Conservation (phyloP, 2,797 vertebrate genomes). For the Furcifer pardalis region DNA sequence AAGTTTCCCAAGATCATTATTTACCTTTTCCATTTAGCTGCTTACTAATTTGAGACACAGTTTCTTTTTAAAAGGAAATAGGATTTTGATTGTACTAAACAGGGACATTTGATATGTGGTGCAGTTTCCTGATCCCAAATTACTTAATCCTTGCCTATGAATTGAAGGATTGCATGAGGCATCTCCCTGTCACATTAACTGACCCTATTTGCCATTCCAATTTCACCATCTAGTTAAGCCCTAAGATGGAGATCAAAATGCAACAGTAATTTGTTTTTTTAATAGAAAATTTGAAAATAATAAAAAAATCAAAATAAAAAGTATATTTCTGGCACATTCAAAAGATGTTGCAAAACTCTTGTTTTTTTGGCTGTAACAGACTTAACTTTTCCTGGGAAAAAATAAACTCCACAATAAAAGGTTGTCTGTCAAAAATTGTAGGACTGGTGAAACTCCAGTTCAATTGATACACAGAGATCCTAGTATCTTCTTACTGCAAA, state of each 20-base stretch:
- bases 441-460: too few species aligned
- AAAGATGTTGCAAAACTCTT: neutral
- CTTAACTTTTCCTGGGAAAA: neutral
- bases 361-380: neutral
- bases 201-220: too few species aligned
- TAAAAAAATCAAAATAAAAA: neutral
- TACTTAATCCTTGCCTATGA: too few species aligned
- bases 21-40: too few species aligned
- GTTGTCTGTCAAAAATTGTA: neutral
- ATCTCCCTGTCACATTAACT: too few species aligned
- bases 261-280: neutral
- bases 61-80: too few species aligned
- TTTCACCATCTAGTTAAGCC: neutral
- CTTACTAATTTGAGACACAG: too few species aligned
- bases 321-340: neutral
- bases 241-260: neutral
- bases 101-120: too few species aligned
- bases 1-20: too few species aligned
- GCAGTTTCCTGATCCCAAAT: too few species aligned
- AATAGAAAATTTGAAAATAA: neutral
- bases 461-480: neutral
- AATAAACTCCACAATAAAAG: neutral
- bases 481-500: neutral
- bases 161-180: too few species aligned
- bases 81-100: too few species aligned